A percentile compares a stretch with the other conserved stretches of the same genome.
Conservation (phyloP, 2,113 vertebrate genomes). For the Etia nguti region DNA sequence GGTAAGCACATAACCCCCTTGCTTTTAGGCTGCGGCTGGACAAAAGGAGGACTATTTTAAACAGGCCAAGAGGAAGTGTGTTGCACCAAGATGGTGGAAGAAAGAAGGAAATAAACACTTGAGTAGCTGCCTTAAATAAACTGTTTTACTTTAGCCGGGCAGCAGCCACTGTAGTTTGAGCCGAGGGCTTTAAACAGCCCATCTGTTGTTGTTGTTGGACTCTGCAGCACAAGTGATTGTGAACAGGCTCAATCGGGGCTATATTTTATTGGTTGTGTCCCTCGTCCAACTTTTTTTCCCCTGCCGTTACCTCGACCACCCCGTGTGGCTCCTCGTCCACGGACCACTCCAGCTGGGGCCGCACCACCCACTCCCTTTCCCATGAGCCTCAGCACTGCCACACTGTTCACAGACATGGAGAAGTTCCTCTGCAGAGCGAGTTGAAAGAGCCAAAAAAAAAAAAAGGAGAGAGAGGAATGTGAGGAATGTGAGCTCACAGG, state of each 20-base stretch:
- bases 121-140: constrained; percentile 21
- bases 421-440: constrained; percentile 83
- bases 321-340: constrained; percentile 81
- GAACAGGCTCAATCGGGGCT: not conserved
- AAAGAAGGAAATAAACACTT: constrained; percentile 40
- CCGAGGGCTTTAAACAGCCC: not conserved
- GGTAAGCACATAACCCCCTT: not conserved
- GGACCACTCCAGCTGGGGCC: constrained; percentile 72
- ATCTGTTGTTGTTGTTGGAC: constrained; percentile 15
- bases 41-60: constrained; percentile 26
- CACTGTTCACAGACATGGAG: constrained; percentile 93
- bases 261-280: not conserved
- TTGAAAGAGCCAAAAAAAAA: not conserved
- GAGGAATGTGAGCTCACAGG: constrained; percentile 35
- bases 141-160: not conserved
- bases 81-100: constrained; percentile 36
- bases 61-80: constrained; percentile 50
- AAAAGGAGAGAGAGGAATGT: constrained; percentile 22
- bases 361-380: constrained; percentile 81
- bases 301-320: constrained; percentile 79
- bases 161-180: not conserved
- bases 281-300: not conserved
- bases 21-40: constrained; percentile 17
- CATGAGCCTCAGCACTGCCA: constrained; percentile 91
- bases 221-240: not conserved